Conservation (phyloP, 2,113 vertebrate genomes). For the Gallinago jamesoni region DNA sequence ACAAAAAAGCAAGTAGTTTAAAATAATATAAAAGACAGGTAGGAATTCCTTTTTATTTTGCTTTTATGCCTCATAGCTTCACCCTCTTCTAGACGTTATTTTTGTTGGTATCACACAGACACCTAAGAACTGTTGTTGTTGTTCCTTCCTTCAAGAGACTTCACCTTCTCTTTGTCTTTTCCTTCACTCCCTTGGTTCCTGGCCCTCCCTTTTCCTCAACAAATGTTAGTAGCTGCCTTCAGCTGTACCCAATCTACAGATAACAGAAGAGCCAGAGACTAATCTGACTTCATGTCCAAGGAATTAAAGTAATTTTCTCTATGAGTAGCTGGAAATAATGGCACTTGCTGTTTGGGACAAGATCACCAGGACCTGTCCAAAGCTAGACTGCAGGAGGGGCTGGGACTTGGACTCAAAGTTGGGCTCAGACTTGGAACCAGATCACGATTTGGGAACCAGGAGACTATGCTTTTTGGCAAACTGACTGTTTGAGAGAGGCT, state of each 20-base stretch:
- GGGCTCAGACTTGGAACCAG: not conserved
- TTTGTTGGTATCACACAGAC: not conserved
- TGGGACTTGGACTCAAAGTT: not conserved
- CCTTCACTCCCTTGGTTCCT: not conserved
- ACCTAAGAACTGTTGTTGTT: not conserved
- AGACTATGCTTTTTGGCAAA: not conserved
- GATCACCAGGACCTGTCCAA: not conserved
- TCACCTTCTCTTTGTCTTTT: not conserved
- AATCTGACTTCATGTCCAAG: not conserved
- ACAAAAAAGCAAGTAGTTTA: not conserved
- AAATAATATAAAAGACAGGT: not conserved
- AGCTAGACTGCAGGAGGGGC: not conserved
- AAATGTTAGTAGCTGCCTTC: not conserved
- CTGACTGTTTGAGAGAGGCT: not conserved
- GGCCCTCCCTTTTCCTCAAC: not conserved
- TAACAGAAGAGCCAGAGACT: not conserved
- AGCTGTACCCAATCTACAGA: not conserved
- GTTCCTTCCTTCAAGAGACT: not conserved
- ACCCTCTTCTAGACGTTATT: not conserved
- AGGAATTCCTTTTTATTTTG: not conserved
- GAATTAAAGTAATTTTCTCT: not conserved
- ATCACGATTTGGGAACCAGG: not conserved
- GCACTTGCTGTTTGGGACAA: not conserved
- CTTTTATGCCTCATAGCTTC: not conserved
- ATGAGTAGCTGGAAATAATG: not conserved